phyloP scores from a whole-genome alignment of 64 coral and sea anemone species.

The Stichodactyla mertensii region DNA sequence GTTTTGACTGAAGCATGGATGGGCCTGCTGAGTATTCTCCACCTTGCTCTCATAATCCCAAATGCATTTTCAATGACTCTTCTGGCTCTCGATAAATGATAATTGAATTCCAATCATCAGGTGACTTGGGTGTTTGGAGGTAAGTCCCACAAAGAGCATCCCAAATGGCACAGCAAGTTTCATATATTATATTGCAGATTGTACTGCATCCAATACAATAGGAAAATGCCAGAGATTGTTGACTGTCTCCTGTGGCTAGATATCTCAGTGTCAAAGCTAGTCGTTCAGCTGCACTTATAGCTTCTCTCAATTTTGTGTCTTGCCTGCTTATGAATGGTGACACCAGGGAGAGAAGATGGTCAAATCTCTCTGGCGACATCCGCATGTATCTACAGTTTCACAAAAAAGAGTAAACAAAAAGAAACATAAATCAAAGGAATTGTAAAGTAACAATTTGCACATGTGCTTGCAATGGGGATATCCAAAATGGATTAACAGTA shows the following conservation, averaged over 20 bases:
- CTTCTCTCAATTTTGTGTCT: conserved; percentile 26
- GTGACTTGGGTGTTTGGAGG: conserved; percentile 3
- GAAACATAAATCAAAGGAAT: not conserved
- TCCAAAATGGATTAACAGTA: not conserved
- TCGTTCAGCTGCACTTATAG: conserved; percentile 21
- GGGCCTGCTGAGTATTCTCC: conserved; percentile 12
- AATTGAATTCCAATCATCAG: conserved; percentile 33
- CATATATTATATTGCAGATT: conserved; percentile 21
- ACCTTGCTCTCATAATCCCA: conserved; percentile 20
- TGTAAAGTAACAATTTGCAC: not conserved
- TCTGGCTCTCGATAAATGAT: conserved; percentile 8
- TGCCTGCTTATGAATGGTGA: conserved; percentile 2
- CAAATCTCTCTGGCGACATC: conserved; percentile 31
- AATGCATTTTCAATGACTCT: conserved; percentile 34
- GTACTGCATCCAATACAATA: conserved; percentile 26
- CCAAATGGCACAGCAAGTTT: conserved; percentile 40
- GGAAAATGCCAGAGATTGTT: conserved; percentile 28
- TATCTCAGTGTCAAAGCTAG: conserved; percentile 13
- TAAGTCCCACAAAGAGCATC: conserved; percentile 16
- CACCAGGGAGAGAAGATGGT: conserved; percentile 16
- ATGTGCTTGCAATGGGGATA: not conserved
- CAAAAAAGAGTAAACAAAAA: not conserved
- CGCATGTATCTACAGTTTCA: conserved; percentile 13
- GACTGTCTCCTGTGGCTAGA: conserved; percentile 21
- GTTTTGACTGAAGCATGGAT: not conserved